Conservation (phyloP, 2,113 vertebrate genomes). For the Gymnorhina tibicen region DNA sequence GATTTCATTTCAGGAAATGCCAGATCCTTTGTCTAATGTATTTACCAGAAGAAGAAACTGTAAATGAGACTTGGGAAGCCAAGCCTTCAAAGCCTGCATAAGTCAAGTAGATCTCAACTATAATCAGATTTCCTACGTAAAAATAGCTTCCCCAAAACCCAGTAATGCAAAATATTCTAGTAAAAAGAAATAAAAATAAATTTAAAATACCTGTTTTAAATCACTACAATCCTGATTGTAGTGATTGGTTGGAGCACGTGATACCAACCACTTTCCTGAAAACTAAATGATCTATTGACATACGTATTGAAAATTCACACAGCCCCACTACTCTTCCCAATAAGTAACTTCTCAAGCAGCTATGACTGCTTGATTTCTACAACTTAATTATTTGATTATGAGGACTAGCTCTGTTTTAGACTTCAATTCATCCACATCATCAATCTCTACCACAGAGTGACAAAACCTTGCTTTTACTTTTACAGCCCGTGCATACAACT, state of each 20-base stretch:
- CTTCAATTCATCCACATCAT: not conserved
- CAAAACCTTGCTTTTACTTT: not conserved
- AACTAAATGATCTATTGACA: not conserved
- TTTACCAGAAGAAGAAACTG: not conserved
- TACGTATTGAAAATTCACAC: not conserved
- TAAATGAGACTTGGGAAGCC: not conserved
- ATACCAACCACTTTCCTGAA: not conserved
- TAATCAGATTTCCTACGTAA: not conserved
- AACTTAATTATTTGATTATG: not conserved
- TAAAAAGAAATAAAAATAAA: not conserved
- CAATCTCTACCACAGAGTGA: not conserved
- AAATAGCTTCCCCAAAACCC: not conserved
- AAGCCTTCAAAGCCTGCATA: not conserved
- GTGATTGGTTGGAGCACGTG: not conserved
- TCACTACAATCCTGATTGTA: not conserved
- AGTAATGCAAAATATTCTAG: not conserved
- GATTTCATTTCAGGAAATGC: not conserved
- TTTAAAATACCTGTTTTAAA: not conserved
- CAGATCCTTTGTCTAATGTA: not conserved
- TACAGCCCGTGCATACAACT: not conserved
- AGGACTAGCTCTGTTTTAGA: not conserved
- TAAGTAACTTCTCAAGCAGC: not conserved
- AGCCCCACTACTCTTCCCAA: not conserved
- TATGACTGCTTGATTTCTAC: not conserved
- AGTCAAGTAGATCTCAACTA: not conserved